A percentile compares a stretch with the other conserved stretches of the same genome.
phyloP scores from a whole-genome alignment of 2,113 vertebrate species.

The Petroica traversi region DNA sequence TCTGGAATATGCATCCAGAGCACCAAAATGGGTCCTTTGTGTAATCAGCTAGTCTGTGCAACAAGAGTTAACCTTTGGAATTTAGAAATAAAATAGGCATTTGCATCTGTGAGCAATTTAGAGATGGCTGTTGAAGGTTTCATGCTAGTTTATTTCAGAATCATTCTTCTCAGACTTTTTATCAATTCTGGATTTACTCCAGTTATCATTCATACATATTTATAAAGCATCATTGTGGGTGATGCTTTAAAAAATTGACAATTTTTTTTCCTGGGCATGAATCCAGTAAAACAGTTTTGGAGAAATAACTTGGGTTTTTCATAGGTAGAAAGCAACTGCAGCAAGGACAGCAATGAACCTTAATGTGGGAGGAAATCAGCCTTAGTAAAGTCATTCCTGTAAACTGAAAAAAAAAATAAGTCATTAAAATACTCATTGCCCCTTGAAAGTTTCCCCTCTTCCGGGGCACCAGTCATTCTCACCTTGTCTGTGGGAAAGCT shows the following conservation, averaged over 20 bases:
- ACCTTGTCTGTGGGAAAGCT: background rate
- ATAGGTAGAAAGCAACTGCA: background rate
- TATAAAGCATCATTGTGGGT: background rate
- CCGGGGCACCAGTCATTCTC: background rate
- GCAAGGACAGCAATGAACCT: background rate
- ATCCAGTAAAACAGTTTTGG: background rate
- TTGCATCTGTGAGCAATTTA: background rate
- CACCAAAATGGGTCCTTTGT: background rate
- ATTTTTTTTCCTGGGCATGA: background rate
- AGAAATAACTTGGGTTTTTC: background rate
- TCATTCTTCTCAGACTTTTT: background rate
- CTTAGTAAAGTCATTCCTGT: background rate
- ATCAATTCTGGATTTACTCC: background rate
- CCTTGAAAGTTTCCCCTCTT: background rate
- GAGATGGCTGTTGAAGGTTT: background rate
- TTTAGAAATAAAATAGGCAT: background rate
- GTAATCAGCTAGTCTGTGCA: background rate
- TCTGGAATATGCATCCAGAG: background rate
- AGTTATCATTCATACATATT: background rate
- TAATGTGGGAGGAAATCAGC: background rate
- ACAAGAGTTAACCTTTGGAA: background rate
- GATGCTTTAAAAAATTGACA: no score
- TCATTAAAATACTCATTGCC: background rate
- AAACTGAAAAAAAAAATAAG: background rate
- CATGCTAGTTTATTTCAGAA: background rate